Base-by-base conservation (phyloP, 2,888 invertebrate species). In the Morpho deidamia region DNA sequence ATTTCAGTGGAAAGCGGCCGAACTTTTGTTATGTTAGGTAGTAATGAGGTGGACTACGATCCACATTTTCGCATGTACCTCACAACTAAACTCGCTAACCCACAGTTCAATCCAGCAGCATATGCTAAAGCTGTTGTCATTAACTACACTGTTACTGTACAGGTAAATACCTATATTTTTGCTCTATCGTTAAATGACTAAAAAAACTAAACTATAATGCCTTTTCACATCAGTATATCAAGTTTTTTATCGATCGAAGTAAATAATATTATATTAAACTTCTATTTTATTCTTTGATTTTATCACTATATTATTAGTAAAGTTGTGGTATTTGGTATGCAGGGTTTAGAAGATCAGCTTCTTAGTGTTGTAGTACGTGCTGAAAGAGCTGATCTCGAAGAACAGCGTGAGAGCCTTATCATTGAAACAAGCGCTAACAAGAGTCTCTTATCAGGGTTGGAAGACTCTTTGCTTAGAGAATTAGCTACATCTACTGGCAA, bases 281-380 rank as follows among this genome's bases (percentile, higher is more conserved):
- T 23, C 2, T 5, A 23, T 23, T 23, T 1, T 23, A 23, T 23
- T 23, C 23, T 2, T 23, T 23, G 5, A 2, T 23, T 1, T 23
- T 5, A 23, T 23, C 1, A 23, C 5, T 23, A 5, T 23, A 23
- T 23, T 23, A 5, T 1, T 23, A 23, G 2, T 23, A 2, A 23
- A 23, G 23, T 23, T 23, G 23, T 23, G 14, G 2, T 23, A 23
- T 23, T 23, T 23, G 2, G 3, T 47, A 4, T 37, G 5, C 65
- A 94, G 94, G 96, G 97, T 43, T 83, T 98, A 47, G 97, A 98
- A 82, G 97, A 97, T 76, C 97, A 98, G 74, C 87, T 98, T 0
- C 87, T 98, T 2, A 95, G 96, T 68, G 96, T 97, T 0, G 97
- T 97, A 0, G 97, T 97, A 0, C 92, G 95, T 64, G 94, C 94